These are phyloP conservation scores for Aramus guarauna DNA, from an alignment of 2,113 vertebrate species.

Conservation along the genomic window DNA sequence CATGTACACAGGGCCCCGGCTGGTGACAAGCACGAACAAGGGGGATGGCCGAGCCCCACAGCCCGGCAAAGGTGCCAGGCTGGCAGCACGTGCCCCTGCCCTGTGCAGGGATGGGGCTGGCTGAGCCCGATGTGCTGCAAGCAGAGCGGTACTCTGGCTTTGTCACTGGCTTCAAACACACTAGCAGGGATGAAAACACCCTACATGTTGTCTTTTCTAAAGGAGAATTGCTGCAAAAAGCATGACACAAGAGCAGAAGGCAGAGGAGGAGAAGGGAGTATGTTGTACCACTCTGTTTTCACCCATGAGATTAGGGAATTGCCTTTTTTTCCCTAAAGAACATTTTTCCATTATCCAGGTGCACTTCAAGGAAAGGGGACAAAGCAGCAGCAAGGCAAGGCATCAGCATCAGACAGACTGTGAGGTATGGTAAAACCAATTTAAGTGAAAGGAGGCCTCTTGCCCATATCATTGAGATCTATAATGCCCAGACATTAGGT, in stretches of 20 bases:
- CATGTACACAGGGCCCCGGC: neutral
- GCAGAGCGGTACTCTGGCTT: neutral
- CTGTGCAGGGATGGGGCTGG: neutral
- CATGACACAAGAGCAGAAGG: neutral
- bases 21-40: neutral
- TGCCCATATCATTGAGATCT: neutral
- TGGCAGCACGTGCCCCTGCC: neutral
- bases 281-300: neutral
- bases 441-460: neutral
- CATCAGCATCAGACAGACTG: neutral
- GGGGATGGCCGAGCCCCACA: neutral
- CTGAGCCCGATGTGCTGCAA: neutral
- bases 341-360: neutral
- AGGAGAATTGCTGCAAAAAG: neutral
- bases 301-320: neutral
- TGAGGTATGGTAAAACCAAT: neutral
- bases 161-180: neutral
- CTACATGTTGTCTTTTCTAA: neutral
- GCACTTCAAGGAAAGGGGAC: neutral
- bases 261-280: accelerated
- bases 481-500: neutral
- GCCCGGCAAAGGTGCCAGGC: neutral
- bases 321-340: neutral
- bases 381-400: neutral
- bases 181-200: neutral